Evolutionary conservation across 2,797 vertebrate species (phyloP).

Genomic region (Trachurus trachurus): DNA sequence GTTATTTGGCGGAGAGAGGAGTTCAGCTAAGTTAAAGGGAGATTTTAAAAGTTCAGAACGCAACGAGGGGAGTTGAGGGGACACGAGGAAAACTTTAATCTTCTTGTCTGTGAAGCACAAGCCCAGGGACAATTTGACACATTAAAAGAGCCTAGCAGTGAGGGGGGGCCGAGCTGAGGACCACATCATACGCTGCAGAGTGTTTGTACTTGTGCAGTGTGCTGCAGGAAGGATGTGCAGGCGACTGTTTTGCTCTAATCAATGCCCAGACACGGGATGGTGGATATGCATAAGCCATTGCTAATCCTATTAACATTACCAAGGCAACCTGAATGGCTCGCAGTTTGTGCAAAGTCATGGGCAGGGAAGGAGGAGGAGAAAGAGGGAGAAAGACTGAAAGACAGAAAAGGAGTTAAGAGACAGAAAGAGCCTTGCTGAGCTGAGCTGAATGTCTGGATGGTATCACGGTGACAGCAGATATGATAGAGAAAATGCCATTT

Average conservation of each 20-base stretch:
- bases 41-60: conserved; percentile 58
- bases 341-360: conserved; percentile 82
- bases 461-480: conserved; percentile 73
- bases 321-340: conserved; percentile 83
- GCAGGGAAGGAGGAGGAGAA: conserved; percentile 53
- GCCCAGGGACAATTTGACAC: conserved; percentile 76
- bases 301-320: conserved; percentile 89
- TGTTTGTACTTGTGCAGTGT: conserved; percentile 67
- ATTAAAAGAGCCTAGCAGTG: conserved; percentile 58
- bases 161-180: conserved; percentile 65
- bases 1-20: conserved; percentile 23
- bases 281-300: conserved; percentile 83
- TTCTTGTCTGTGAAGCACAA: conserved; percentile 76
- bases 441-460: conserved; percentile 66
- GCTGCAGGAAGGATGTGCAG: conserved; percentile 76
- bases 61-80: conserved; percentile 45
- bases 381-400: conserved; percentile 1
- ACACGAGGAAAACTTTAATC: conserved; percentile 75
- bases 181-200: conserved; percentile 65
- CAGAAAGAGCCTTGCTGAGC: conserved; percentile 42
- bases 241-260: conserved; percentile 81
- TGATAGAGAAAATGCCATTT: conserved; percentile 77
- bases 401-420: conserved; percentile 37
- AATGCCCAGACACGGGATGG: conserved; percentile 84
- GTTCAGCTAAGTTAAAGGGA: conserved; percentile 55